These are phyloP conservation scores for Calameuta pallipes DNA, from an alignment of 2,888 invertebrate species.

Conservation along the genomic window DNA sequence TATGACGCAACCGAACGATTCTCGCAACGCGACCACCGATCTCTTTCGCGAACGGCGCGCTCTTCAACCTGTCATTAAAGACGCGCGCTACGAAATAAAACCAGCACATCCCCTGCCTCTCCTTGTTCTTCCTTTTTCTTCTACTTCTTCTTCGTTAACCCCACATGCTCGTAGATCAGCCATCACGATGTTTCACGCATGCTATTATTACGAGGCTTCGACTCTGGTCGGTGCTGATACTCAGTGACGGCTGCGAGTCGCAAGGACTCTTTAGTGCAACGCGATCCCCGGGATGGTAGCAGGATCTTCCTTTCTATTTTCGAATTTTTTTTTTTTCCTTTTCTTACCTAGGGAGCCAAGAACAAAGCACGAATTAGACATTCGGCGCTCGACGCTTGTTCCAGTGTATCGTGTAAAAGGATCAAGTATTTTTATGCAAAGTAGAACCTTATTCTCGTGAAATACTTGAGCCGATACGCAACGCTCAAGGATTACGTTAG, in stretches of 20 bases:
- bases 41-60: conserved; percentile 1
- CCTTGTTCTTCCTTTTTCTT: neutral
- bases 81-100: neutral
- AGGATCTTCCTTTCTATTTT: neutral
- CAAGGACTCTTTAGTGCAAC: neutral
- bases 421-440: neutral
- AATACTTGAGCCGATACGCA: neutral
- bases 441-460: neutral
- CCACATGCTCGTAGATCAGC: neutral
- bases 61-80: conserved; percentile 22
- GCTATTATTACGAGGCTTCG: neutral
- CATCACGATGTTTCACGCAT: neutral
- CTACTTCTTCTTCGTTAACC: neutral
- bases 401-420: neutral
- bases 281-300: neutral
- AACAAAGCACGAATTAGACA: neutral
- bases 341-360: neutral
- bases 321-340: neutral
- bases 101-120: neutral
- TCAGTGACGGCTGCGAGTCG: neutral
- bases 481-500: neutral
- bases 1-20: neutral
- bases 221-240: neutral
- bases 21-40: conserved; percentile 3
- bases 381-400: neutral